Base-by-base conservation (phyloP, 2,888 invertebrate genomes). In the Microplitis deprimator region DNA sequence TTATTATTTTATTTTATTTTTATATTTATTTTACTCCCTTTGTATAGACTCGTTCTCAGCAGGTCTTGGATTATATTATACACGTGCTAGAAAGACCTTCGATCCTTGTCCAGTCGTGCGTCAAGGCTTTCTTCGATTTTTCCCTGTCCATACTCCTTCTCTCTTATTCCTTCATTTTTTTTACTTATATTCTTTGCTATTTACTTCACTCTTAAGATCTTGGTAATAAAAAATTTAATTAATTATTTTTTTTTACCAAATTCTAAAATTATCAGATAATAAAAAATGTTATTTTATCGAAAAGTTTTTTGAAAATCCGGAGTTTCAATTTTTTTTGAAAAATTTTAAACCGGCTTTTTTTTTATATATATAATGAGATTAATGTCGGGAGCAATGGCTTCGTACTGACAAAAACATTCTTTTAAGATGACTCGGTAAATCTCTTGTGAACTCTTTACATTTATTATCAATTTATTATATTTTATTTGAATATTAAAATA, bases 391-490 rank as follows among this genome's bases (percentile, higher is more conserved):
- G 73, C 70, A 74, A 70, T 72, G 77, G 75, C 68, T 71, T 62
- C 72, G 71, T 69, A 78, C 72, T 77, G 79, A 86, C 84, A 85
- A 85, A 84, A 86, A 84, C 85, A 86, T 85, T 86, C 84, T 82
- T 85, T 83, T 71, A 76, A 71, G 83, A 80, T 84, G 85, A 86
- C 84, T 82, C 83, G 84, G 83, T 72, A 74, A 78, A 77, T 62
- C 59, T 29, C 61, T 60, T 72, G 20, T 77, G 65, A 20, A 65
- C 38, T 29, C 29, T 20, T 65, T 65, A 29, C 13, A 65, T 29
- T 20, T 65, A 65, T 50, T 50, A 50, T 50, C 13, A 29, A 29
- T 29, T 65, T 29, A 65, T 65, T 29, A 20, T 65, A 29, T 65
- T 29, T 65, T 65, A 29, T 65, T 70, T 60, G 10, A 6, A 68